Evolutionary conservation across 2,113 vertebrate species (phyloP).

Genomic region (Notothenia rossii): DNA sequence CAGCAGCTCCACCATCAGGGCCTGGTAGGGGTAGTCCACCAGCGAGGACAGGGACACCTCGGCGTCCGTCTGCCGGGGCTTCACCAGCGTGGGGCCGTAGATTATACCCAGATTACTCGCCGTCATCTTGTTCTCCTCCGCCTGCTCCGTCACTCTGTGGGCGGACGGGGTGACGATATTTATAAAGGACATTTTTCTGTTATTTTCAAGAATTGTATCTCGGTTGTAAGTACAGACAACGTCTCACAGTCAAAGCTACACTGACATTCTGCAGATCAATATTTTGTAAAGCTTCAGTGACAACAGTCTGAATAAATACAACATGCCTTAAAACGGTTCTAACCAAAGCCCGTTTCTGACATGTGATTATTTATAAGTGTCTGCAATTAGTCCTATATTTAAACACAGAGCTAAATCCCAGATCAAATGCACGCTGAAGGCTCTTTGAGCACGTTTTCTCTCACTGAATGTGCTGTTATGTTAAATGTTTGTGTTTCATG

Average conservation of each 20-base stretch:
- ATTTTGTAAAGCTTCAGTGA: background rate
- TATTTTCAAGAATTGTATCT: background rate
- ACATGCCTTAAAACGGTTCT: background rate
- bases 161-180: background rate
- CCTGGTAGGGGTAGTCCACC: slow-evolving; percentile 96
- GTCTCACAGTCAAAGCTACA: background rate
- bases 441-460: too few relatives aligned
- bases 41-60: slow-evolving; percentile 95
- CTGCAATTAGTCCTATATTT: background rate
- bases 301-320: background rate
- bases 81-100: slow-evolving; percentile 95
- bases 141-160: slow-evolving; percentile 90
- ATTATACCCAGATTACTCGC: slow-evolving; percentile 97
- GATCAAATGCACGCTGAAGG: too few relatives aligned
- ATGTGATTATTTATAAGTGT: background rate
- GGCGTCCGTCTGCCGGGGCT: slow-evolving; percentile 90
- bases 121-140: slow-evolving; percentile 98
- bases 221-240: background rate
- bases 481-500: too few relatives aligned
- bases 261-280: background rate
- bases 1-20: slow-evolving; percentile 92
- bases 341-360: background rate
- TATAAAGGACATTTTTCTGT: background rate
- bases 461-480: too few relatives aligned
- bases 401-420: background rate